A percentile compares a stretch with the other conserved stretches of the same genome.
phyloP scores from a whole-genome alignment of 2,888 invertebrate species.

The Notodonta dromedarius region DNA sequence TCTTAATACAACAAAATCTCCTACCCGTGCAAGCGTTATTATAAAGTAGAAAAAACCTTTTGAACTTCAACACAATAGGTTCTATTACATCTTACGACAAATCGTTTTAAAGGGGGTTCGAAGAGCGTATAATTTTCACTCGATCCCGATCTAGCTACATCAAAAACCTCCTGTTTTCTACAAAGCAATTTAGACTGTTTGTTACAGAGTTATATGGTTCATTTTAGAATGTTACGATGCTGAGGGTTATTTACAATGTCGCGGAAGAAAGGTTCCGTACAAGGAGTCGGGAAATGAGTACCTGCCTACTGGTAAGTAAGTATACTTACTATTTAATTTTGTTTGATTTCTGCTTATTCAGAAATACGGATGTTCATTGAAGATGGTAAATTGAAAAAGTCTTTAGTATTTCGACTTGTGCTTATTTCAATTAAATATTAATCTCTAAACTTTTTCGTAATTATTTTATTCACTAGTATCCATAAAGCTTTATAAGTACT shows the following conservation, averaged over 20 bases:
- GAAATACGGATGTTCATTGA: conserved; percentile 42
- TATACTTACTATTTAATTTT: conserved; percentile 63
- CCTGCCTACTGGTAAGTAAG: no score
- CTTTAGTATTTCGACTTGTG: conserved; percentile 5
- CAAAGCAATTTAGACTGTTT: background rate
- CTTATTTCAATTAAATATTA: no score
- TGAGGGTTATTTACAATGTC: conserved; percentile 65
- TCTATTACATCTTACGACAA: conserved; percentile 51
- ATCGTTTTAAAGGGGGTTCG: conserved; percentile 70
- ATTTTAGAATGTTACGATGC: background rate
- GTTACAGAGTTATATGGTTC: background rate
- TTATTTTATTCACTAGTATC: no score
- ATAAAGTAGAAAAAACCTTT: conserved; percentile 66
- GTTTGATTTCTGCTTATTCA: conserved; percentile 47
- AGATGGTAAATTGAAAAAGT: conserved; percentile 44
- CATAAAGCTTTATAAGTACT: no score
- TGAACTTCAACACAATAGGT: conserved; percentile 67
- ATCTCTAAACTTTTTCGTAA: no score
- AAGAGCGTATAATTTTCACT: conserved; percentile 67
- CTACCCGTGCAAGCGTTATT: background rate
- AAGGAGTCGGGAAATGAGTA: conserved; percentile 69
- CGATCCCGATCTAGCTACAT: conserved; percentile 67
- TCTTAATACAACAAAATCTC: background rate
- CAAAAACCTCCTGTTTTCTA: conserved; percentile 28
- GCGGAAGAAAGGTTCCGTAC: conserved; percentile 60